Evolutionary conservation across 2,888 invertebrate species (phyloP).

Genomic region (Coleophora flavipennella): DNA sequence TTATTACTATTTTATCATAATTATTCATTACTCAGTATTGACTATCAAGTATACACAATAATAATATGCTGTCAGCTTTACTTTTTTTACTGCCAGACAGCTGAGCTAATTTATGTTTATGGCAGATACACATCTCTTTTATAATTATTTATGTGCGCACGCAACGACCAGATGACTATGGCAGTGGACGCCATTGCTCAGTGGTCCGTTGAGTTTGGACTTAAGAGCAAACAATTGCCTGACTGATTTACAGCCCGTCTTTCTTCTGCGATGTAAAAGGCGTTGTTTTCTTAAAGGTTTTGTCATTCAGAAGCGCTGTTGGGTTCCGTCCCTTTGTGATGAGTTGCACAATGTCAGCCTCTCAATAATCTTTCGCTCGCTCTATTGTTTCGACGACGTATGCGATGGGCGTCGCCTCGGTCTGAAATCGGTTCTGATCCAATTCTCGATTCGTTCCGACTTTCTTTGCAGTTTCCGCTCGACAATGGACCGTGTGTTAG

Average conservation of each 20-base stretch:
- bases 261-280: slow-evolving; percentile 32
- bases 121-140: slow-evolving; percentile 10
- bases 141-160: slow-evolving; percentile 16
- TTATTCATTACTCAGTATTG: neutral
- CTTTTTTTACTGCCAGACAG: slow-evolving; percentile 11
- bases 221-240: slow-evolving; percentile 32
- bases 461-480: slow-evolving; percentile 40
- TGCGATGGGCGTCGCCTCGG: slow-evolving; percentile 49
- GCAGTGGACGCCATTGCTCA: slow-evolving; percentile 10
- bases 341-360: slow-evolving; percentile 57
- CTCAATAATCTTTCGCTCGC: slow-evolving; percentile 39
- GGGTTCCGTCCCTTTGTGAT: slow-evolving; percentile 60
- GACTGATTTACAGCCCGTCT: slow-evolving; percentile 54
- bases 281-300: slow-evolving; percentile 46
- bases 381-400: slow-evolving; percentile 53
- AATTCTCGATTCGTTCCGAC: slow-evolving; percentile 66
- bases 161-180: slow-evolving; percentile 36
- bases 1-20: no score
- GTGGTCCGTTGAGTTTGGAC: neutral
- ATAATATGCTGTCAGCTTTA: no score
- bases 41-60: neutral
- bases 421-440: slow-evolving; percentile 36
- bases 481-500: slow-evolving; percentile 36
- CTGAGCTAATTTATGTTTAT: slow-evolving; percentile 10
- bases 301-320: slow-evolving; percentile 40